Evolutionary conservation across 2,888 invertebrate species (phyloP).

Genomic region (Kuschelorhynchus macadamiae): DNA sequence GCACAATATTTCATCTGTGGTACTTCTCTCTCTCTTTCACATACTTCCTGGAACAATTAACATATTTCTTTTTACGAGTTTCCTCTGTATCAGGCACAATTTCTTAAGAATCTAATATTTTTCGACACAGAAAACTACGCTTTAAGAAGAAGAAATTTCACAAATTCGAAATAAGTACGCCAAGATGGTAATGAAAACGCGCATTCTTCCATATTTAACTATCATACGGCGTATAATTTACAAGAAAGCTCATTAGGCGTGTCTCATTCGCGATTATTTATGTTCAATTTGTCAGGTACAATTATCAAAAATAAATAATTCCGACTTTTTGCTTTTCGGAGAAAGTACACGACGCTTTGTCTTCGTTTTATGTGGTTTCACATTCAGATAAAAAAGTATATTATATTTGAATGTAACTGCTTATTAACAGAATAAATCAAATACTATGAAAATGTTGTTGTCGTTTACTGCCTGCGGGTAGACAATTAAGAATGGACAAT

Average conservation of each 20-base stretch:
- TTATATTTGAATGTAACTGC: too few species aligned
- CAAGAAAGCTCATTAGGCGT: conserved; percentile 33
- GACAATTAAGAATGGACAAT: too few species aligned
- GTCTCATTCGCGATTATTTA: conserved; percentile 26
- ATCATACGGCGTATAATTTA: conserved; percentile 19
- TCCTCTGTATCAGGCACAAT: too few species aligned
- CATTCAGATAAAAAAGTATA: too few species aligned
- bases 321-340: conserved; percentile 40
- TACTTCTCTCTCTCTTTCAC: too few species aligned
- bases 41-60: too few species aligned
- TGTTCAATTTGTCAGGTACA: conserved; percentile 30
- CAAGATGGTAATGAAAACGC: conserved; percentile 28
- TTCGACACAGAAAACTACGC: conserved; percentile 14
- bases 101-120: neutral
- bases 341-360: conserved; percentile 20
- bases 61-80: too few species aligned
- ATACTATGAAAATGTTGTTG: too few species aligned
- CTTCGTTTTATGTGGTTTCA: neutral
- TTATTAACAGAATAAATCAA: too few species aligned
- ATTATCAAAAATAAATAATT: conserved; percentile 17
- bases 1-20: too few species aligned
- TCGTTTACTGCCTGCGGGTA: too few species aligned
- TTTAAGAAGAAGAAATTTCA: conserved; percentile 13
- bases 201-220: conserved; percentile 27
- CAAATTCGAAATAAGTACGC: conserved; percentile 20